phyloP scores from a whole-genome alignment of 2,113 vertebrate genomes.

The Cervus canadensis region DNA sequence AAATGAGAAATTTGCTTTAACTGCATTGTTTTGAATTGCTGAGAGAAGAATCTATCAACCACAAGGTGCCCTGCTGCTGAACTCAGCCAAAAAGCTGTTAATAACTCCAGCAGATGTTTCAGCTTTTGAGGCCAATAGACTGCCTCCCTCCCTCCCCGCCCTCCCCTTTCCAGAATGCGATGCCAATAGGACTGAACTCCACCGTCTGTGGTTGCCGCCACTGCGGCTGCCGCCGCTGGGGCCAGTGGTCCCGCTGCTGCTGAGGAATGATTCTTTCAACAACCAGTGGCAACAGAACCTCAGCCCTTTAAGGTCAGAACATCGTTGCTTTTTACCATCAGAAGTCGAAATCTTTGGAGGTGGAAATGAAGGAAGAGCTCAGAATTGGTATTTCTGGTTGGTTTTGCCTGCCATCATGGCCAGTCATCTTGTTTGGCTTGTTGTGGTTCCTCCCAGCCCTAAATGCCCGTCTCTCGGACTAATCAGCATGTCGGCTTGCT shows the following conservation, averaged over 20 bases:
- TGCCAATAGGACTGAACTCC: conserved; percentile 67
- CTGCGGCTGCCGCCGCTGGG: background rate
- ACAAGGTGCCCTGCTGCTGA: conserved; percentile 77
- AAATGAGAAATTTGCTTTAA: conserved; percentile 78
- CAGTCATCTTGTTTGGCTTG: background rate
- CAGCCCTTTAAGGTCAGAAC: conserved; percentile 32
- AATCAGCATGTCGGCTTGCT: background rate
- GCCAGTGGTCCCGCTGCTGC: background rate
- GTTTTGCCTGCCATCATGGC: background rate
- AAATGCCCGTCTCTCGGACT: background rate
- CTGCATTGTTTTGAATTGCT: conserved; percentile 77
- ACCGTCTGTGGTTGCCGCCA: background rate
- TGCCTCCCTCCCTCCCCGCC: conserved; percentile 46
- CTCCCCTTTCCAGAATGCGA: conserved; percentile 59
- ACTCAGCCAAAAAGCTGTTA: conserved; percentile 79
- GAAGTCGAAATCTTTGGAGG: conserved; percentile 44
- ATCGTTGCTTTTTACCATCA: conserved; percentile 27
- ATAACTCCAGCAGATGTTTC: conserved; percentile 80
- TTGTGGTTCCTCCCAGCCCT: background rate
- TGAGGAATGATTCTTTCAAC: conserved; percentile 36
- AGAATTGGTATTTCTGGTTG: background rate
- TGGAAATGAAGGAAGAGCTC: background rate
- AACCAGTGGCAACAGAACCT: background rate
- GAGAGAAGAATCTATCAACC: conserved; percentile 73
- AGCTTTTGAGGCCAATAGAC: conserved; percentile 74